A percentile compares a stretch with the other conserved stretches of the same genome.
Conservation (phyloP, 2,797 vertebrate genomes). For the Megaceryle alcyon region DNA sequence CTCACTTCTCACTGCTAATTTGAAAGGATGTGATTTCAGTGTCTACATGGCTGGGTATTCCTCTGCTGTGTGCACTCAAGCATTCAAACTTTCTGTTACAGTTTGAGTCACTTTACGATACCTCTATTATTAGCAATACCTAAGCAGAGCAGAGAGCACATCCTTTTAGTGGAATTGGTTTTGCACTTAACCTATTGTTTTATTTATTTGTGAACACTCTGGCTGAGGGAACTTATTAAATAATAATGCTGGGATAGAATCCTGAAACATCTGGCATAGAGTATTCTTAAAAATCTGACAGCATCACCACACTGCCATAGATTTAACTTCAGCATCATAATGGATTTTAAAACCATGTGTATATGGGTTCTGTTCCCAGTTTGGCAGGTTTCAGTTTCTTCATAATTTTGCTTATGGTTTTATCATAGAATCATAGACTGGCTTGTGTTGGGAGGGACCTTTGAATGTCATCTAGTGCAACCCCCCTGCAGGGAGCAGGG, state of each 20-base stretch:
- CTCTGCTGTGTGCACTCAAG: conserved; percentile 54
- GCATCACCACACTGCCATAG: not conserved
- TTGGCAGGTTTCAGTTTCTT: not conserved
- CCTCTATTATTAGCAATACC: not conserved
- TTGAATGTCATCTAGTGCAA: not conserved
- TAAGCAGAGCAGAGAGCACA: not conserved
- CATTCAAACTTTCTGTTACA: conserved; percentile 58
- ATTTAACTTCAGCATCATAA: not conserved
- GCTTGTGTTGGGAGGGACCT: not conserved
- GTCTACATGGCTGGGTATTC: conserved; percentile 28
- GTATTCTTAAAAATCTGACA: not conserved
- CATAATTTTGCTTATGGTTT: not conserved
- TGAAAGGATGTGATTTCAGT: conserved; percentile 55
- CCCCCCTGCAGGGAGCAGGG: not conserved
- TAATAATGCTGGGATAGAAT: not conserved
- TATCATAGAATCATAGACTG: not conserved
- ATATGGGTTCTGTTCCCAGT: not conserved
- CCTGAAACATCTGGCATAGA: not conserved
- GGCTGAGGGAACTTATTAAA: not conserved
- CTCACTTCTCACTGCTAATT: not conserved
- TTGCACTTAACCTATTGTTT: not conserved
- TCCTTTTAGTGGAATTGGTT: not conserved
- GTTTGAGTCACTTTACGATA: conserved; percentile 24
- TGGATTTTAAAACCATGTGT: not conserved
- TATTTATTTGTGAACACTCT: conserved; percentile 3